Evolutionary conservation across 1,140 invertebrate species (phyloP).

Genomic region (silkworm (Bombyx mori)): DNA sequence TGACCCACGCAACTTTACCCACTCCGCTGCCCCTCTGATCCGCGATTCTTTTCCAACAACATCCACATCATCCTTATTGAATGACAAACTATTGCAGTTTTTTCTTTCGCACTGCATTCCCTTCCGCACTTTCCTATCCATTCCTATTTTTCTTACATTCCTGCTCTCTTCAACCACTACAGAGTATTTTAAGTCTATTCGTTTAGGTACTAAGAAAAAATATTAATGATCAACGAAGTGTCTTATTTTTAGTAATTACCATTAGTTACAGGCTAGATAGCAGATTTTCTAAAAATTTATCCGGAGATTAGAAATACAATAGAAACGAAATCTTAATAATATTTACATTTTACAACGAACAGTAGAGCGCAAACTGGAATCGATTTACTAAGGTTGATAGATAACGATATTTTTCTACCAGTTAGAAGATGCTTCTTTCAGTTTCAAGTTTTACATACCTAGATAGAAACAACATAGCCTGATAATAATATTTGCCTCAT

Average conservation of each 20-base stretch:
- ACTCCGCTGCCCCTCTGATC: constrained; percentile 78
- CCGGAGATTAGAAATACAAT: constrained; percentile 50
- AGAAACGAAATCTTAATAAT: constrained; percentile 39
- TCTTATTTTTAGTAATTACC: constrained; percentile 68
- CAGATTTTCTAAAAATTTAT: constrained; percentile 63
- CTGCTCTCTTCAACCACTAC: constrained; percentile 36
- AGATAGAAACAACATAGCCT: constrained; percentile 53
- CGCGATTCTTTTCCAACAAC: constrained; percentile 63
- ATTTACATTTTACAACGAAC: constrained; percentile 29
- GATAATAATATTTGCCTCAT: constrained; percentile 51
- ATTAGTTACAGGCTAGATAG: constrained; percentile 63
- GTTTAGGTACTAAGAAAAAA: constrained; percentile 47
- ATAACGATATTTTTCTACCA: constrained; percentile 65
- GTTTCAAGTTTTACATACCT: constrained; percentile 44
- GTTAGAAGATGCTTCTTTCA: constrained; percentile 59
- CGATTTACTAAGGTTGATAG: constrained; percentile 62
- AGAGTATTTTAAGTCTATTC: constrained; percentile 16
- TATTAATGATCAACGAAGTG: constrained; percentile 64
- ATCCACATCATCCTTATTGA: constrained; percentile 65
- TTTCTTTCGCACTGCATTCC: constrained; percentile 21
- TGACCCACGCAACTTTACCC: constrained; percentile 51
- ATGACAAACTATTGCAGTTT: constrained; percentile 4
- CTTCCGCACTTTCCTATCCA: constrained; percentile 30
- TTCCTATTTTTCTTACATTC: constrained; percentile 58
- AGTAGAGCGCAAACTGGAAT: constrained; percentile 46